These are phyloP conservation scores for Athalia rosae DNA, from an alignment of 2,888 invertebrate genomes.

Conservation along the genomic window DNA sequence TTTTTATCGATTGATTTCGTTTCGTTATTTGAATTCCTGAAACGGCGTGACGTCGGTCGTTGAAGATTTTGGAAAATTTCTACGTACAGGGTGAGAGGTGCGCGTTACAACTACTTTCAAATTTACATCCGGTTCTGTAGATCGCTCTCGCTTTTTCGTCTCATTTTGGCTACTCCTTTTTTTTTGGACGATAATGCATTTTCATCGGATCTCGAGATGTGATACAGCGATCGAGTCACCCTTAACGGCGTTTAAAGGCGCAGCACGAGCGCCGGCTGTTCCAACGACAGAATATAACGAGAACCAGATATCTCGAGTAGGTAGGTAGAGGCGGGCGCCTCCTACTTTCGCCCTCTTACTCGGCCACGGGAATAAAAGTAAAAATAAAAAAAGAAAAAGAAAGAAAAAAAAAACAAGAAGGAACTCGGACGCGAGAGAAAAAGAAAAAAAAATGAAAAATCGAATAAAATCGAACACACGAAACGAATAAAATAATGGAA, in stretches of 20 bases:
- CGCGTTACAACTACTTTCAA: too few species aligned
- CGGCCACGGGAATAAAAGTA: conserved; percentile 46
- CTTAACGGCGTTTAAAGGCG: conserved; percentile 46
- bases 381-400: conserved; percentile 42
- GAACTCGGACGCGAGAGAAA: neutral
- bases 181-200: conserved; percentile 41
- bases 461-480: too few species aligned
- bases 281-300: conserved; percentile 23
- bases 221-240: conserved; percentile 67
- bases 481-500: too few species aligned
- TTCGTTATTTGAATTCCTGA: too few species aligned
- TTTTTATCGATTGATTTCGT: too few species aligned
- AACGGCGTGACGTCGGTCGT: too few species aligned
- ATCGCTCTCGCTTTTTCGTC: neutral
- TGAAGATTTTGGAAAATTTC: too few species aligned
- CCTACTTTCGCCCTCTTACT: conserved; percentile 46
- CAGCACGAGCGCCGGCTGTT: conserved; percentile 33
- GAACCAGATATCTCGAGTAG: neutral
- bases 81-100: too few species aligned
- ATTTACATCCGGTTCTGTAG: too few species aligned
- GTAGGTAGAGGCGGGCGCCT: conserved; percentile 28
- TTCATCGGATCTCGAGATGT: conserved; percentile 58
- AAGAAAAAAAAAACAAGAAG: conserved; percentile 15
- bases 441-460: neutral
- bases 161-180: conserved; percentile 24